Evolutionary conservation across 2,797 vertebrate species (phyloP).

Genomic region (Onychomys leucogaster): DNA sequence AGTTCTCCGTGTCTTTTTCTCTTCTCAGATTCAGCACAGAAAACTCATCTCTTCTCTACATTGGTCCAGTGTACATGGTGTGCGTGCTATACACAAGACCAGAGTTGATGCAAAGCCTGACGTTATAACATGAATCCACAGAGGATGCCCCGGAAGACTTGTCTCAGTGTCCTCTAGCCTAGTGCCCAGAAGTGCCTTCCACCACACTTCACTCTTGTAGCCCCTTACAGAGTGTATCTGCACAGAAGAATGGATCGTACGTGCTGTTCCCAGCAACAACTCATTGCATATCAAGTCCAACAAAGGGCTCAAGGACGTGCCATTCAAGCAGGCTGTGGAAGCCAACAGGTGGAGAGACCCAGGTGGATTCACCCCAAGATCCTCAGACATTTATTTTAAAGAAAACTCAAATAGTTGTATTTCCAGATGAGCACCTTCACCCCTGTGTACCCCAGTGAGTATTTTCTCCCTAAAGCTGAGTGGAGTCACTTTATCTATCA

Average conservation of each 20-base stretch:
- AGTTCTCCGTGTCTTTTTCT: neutral
- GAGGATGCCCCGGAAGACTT: neutral
- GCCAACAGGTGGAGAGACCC: conserved; percentile 79
- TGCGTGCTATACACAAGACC: neutral
- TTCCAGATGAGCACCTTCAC: conserved; percentile 78
- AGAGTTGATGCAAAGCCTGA: neutral
- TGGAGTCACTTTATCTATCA: neutral
- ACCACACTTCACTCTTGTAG: neutral
- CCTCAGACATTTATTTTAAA: conserved; percentile 84
- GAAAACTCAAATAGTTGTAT: conserved; percentile 78
- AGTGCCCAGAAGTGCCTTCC: neutral
- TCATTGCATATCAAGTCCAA: neutral
- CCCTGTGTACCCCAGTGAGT: neutral
- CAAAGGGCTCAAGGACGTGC: conserved; percentile 52
- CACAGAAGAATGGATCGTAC: accelerated
- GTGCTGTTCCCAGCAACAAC: neutral
- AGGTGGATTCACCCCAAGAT: conserved; percentile 81
- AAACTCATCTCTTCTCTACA: neutral
- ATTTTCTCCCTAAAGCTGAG: neutral
- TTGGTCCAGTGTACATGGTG: neutral
- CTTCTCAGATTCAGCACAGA: neutral
- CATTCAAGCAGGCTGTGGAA: conserved; percentile 80
- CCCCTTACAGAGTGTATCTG: accelerated
- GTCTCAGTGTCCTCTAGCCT: neutral
- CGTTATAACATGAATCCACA: neutral